These are phyloP conservation scores for Osmoderma eremita DNA, from an alignment of 2,888 invertebrate genomes.

Conservation along the genomic window DNA sequence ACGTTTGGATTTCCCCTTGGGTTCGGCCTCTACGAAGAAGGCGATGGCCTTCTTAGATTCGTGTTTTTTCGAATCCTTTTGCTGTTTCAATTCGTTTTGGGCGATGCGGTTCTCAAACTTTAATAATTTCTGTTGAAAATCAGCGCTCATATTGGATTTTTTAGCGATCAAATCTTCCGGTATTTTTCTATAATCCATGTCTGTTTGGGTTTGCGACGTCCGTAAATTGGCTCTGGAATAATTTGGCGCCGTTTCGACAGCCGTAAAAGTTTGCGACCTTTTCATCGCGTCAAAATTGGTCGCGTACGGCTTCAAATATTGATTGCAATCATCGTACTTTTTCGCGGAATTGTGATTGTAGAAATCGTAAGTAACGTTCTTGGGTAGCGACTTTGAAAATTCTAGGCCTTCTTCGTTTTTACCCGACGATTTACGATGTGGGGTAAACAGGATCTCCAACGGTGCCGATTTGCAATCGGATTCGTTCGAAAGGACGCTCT, in stretches of 20 bases:
- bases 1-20: constrained; percentile 44
- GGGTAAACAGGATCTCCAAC: constrained; percentile 74
- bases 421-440: constrained; percentile 15
- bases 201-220: constrained; percentile 62
- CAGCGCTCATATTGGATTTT: constrained; percentile 58
- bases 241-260: constrained; percentile 5
- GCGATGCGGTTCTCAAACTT: constrained; percentile 60
- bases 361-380: constrained; percentile 46
- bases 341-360: constrained; percentile 35
- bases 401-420: constrained; percentile 23
- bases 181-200: constrained; percentile 55
- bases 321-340: constrained; percentile 33
- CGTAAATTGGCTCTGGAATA: constrained; percentile 46
- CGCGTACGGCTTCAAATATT: constrained; percentile 20
- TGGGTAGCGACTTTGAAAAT: constrained; percentile 56
- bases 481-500: constrained; percentile 83
- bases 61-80: constrained; percentile 27
- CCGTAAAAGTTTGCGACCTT: constrained; percentile 47
- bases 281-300: constrained; percentile 5
- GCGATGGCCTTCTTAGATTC: constrained; percentile 55
- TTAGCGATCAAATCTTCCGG: constrained; percentile 52
- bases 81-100: constrained; percentile 46
- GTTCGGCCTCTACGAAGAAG: constrained; percentile 57
- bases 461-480: constrained; percentile 83
- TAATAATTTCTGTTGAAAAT: constrained; percentile 61